A percentile compares a stretch with the other conserved stretches of the same genome.
Conservation (phyloP, 2,113 vertebrate genomes). For the Heterotis niloticus region DNA sequence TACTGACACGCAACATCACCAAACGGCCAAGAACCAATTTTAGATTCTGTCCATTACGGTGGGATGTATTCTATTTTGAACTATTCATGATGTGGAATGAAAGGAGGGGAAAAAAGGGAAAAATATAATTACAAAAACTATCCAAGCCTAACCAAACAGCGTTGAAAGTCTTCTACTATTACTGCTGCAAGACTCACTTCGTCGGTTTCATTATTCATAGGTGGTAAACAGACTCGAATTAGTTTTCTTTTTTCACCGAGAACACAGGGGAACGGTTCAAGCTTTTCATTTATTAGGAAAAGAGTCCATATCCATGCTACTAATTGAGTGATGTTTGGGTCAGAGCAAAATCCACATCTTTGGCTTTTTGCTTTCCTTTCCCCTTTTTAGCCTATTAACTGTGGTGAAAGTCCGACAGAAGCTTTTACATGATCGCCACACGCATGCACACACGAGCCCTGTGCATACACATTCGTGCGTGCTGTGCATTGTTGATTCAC, state of each 20-base stretch:
- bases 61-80: slow-evolving; percentile 38
- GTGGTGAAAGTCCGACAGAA: not conserved
- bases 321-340: not conserved
- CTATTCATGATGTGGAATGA: slow-evolving; percentile 46
- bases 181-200: slow-evolving; percentile 60
- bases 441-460: no score
- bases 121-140: slow-evolving; percentile 69
- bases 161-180: slow-evolving; percentile 59
- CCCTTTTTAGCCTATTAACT: not conserved
- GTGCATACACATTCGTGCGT: no score
- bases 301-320: not conserved
- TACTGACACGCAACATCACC: slow-evolving; percentile 11
- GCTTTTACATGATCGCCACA: no score
- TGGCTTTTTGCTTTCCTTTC: no score
- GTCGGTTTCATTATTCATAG: slow-evolving; percentile 67
- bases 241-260: slow-evolving; percentile 53
- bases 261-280: slow-evolving; percentile 37
- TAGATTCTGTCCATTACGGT: slow-evolving; percentile 24
- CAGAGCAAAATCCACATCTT: not conserved
- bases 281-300: slow-evolving; percentile 28
- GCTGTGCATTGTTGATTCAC: no score
- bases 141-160: slow-evolving; percentile 68
- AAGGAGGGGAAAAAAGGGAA: slow-evolving; percentile 36
- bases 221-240: slow-evolving; percentile 58
- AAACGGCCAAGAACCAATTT: slow-evolving; percentile 48